phyloP scores from a whole-genome alignment of 2,113 vertebrate species.

The Struthidea cinerea region DNA sequence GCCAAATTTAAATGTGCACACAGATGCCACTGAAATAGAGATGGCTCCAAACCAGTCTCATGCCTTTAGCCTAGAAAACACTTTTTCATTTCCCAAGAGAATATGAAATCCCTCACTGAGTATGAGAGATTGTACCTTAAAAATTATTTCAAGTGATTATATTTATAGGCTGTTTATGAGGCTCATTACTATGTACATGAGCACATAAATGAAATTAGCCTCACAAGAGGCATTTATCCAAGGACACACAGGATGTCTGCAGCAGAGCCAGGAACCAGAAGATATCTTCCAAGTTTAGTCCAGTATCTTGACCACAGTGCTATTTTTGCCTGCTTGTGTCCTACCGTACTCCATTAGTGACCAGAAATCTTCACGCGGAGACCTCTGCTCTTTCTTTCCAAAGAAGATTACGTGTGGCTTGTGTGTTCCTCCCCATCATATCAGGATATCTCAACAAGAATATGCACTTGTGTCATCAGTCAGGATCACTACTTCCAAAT shows the following conservation, averaged over 20 bases:
- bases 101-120: slow-evolving; percentile 17
- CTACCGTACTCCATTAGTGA: background rate
- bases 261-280: slow-evolving; percentile 31
- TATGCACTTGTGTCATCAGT: background rate
- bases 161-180: slow-evolving; percentile 59
- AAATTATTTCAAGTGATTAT: slow-evolving; percentile 54
- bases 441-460: background rate
- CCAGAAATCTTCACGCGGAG: background rate
- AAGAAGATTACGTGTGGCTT: background rate
- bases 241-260: slow-evolving; percentile 41
- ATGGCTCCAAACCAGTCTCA: slow-evolving; percentile 4
- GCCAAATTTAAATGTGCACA: slow-evolving; percentile 26
- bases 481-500: background rate
- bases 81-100: slow-evolving; percentile 16
- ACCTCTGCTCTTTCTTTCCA: background rate
- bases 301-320: slow-evolving; percentile 22
- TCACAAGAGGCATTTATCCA: slow-evolving; percentile 45
- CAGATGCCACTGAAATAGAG: slow-evolving; percentile 39
- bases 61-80: slow-evolving; percentile 1
- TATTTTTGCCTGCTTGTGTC: slow-evolving; percentile 21
- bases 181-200: slow-evolving; percentile 40
- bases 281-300: slow-evolving; percentile 34
- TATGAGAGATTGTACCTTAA: slow-evolving; percentile 46
- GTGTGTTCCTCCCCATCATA: background rate
- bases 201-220: slow-evolving; percentile 42